phyloP scores from a whole-genome alignment of 2,888 invertebrate genomes.

The Drosophila fulvimacula region DNA sequence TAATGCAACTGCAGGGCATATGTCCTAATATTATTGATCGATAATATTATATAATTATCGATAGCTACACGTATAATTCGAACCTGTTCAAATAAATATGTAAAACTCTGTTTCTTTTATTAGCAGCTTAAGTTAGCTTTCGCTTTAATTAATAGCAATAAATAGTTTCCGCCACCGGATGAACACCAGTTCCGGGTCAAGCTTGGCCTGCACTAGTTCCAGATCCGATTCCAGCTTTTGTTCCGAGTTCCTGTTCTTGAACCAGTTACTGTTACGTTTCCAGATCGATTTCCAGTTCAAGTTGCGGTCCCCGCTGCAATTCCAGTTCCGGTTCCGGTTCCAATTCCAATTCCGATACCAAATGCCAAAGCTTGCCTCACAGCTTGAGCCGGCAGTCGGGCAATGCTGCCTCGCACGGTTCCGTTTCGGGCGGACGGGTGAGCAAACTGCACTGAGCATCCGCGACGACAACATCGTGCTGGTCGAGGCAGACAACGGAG shows the following conservation, averaged over 20 bases:
- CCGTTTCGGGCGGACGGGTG: constrained; percentile 88
- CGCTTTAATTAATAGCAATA: constrained; percentile 54
- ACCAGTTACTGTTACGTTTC: not conserved
- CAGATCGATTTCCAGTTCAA: not conserved
- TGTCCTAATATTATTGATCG: constrained; percentile 16
- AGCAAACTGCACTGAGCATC: constrained; percentile 90
- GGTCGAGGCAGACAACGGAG: constrained; percentile 91
- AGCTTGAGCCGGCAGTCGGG: constrained; percentile 78
- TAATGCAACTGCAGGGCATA: constrained; percentile 8
- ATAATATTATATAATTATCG: constrained; percentile 14
- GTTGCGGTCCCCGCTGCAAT: not conserved
- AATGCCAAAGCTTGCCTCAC: constrained; percentile 24
- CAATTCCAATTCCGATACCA: not conserved
- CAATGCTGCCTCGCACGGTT: constrained; percentile 87
- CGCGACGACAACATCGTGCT: constrained; percentile 90
- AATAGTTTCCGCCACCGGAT: constrained; percentile 38
- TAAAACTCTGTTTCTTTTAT: constrained; percentile 25
- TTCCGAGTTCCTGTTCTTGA: constrained; percentile 13
- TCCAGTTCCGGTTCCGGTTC: not conserved
- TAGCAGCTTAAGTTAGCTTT: constrained; percentile 47
- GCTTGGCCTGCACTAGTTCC: not conserved
- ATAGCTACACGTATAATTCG: constrained; percentile 32
- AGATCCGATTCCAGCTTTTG: not conserved
- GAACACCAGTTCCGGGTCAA: not conserved
- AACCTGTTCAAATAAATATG: constrained; percentile 42